These are phyloP conservation scores for Ips typographus DNA, from an alignment of 1,140 invertebrate genomes.

Conservation along the genomic window DNA sequence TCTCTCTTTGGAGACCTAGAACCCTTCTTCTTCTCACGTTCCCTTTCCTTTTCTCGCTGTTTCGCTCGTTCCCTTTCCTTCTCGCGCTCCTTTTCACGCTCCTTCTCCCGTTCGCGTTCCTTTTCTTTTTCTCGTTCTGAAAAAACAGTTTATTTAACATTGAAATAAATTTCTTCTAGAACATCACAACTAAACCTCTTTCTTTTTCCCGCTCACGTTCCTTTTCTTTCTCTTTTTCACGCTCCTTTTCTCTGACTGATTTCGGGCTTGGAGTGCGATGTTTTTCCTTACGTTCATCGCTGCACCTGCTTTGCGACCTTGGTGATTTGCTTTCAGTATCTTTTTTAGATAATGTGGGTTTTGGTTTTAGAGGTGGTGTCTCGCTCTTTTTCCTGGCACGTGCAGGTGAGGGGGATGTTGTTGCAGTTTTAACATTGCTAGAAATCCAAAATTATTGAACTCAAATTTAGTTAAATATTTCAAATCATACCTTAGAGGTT, in stretches of 20 bases:
- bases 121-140: conserved; percentile 42
- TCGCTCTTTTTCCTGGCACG: conserved; percentile 50
- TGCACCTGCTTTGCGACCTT: conserved; percentile 41
- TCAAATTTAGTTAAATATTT: conserved; percentile 8
- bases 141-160: conserved; percentile 40
- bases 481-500: conserved; percentile 30
- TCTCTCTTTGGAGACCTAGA: conserved; percentile 48
- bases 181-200: conserved; percentile 39
- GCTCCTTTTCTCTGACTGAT: conserved; percentile 48
- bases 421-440: conserved; percentile 17
- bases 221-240: conserved; percentile 41
- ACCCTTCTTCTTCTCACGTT: conserved; percentile 46
- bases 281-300: conserved; percentile 47
- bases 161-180: neutral
- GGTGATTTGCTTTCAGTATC: conserved; percentile 50
- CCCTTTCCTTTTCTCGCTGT: conserved; percentile 47
- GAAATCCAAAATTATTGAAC: conserved; percentile 41
- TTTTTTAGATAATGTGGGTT: conserved; percentile 44
- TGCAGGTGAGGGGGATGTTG: conserved; percentile 48
- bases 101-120: conserved; percentile 46
- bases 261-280: conserved; percentile 52
- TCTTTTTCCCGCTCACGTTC: conserved; percentile 48
- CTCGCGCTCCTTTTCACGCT: conserved; percentile 48
- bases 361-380: conserved; percentile 52
- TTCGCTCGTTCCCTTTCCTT: conserved; percentile 47